A percentile compares a stretch with the other conserved stretches of the same genome.
phyloP scores from a whole-genome alignment of 2,113 vertebrate genomes.

The Ctenodactylus gundi region DNA sequence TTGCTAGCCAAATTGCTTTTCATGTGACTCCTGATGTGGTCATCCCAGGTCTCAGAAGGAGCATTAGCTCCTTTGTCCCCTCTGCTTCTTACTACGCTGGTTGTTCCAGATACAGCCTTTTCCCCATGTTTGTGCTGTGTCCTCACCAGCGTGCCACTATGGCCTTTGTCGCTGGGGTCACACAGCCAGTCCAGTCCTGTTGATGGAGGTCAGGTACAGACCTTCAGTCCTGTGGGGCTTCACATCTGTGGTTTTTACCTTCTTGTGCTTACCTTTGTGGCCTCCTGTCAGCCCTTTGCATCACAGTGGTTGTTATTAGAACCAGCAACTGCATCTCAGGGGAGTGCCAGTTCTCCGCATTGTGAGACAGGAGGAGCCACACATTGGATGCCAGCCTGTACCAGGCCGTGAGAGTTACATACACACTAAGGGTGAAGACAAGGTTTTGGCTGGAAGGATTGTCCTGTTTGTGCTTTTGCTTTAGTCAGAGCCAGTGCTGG shows the following conservation, averaged over 20 bases:
- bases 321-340: background rate
- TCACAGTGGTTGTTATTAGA: background rate
- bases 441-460: background rate
- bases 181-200: background rate
- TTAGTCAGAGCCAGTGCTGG: accelerated
- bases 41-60: background rate
- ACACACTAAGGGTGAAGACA: background rate
- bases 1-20: background rate
- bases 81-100: background rate
- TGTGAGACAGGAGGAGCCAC: background rate
- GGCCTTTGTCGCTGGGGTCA: background rate
- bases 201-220: background rate
- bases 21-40: background rate
- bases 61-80: background rate
- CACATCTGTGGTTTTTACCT: background rate
- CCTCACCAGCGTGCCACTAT: background rate
- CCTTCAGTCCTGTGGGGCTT: background rate
- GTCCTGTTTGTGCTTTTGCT: background rate
- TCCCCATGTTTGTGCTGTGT: background rate
- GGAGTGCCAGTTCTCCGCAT: background rate
- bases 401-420: no score
- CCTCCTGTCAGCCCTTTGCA: background rate
- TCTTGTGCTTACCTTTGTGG: background rate
- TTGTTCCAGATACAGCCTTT: background rate
- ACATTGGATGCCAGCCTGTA: background rate